phyloP scores from a whole-genome alignment of 2,888 invertebrate genomes.

The Drosophila borborema region DNA sequence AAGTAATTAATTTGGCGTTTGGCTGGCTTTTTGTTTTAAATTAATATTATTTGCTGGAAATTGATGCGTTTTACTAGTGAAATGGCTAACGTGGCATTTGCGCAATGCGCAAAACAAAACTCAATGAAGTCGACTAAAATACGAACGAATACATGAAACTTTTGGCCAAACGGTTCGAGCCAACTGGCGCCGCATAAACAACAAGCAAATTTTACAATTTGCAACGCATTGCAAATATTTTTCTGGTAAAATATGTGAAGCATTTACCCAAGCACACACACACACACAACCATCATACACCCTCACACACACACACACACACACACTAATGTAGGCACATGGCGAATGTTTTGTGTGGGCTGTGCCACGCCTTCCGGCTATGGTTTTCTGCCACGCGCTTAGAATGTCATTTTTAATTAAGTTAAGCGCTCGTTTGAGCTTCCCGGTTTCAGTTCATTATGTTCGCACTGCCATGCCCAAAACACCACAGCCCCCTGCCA shows the following conservation, averaged over 20 bases:
- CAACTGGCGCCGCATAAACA: slow-evolving; percentile 61
- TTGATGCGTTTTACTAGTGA: slow-evolving; percentile 29
- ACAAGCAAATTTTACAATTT: slow-evolving; percentile 59
- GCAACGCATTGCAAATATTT: slow-evolving; percentile 69
- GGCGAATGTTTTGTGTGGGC: slow-evolving; percentile 12
- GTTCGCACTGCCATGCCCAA: slow-evolving; percentile 22
- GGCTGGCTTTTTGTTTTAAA: slow-evolving; percentile 11
- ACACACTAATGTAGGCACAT: slow-evolving; percentile 1
- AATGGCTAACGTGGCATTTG: slow-evolving; percentile 24
- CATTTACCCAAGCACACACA: slow-evolving; percentile 30
- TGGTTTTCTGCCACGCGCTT: slow-evolving; percentile 38
- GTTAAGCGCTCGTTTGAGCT: slow-evolving; percentile 72
- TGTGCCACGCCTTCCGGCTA: slow-evolving; percentile 27
- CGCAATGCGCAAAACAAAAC: slow-evolving; percentile 46
- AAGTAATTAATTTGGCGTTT: slow-evolving; percentile 58
- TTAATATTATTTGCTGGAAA: slow-evolving; percentile 25
- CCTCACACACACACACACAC: neutral
- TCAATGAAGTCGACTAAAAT: slow-evolving; percentile 46
- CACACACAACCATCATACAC: neutral
- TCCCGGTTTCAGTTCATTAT: slow-evolving; percentile 73
- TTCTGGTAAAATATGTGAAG: slow-evolving; percentile 68
- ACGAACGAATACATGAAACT: slow-evolving; percentile 22
- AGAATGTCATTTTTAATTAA: slow-evolving; percentile 80
- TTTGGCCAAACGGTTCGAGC: slow-evolving; percentile 24
- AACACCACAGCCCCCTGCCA: neutral